Evolutionary conservation across 2,888 invertebrate species (phyloP).

Genomic region (Ecliptopera silaceata): DNA sequence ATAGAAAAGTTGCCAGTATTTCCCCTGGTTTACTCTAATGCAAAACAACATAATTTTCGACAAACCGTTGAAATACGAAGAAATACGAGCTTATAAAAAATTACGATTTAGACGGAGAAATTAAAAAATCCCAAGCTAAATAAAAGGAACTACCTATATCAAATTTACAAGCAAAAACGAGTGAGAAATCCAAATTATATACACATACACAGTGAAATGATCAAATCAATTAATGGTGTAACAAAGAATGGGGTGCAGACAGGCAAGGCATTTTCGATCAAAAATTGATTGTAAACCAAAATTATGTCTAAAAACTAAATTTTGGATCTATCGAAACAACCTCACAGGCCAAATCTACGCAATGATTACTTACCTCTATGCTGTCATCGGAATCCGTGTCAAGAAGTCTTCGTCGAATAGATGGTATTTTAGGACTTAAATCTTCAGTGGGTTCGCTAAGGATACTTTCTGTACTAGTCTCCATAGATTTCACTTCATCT

Average conservation of each 20-base stretch:
- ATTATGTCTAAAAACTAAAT: background rate
- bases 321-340: constrained; percentile 12
- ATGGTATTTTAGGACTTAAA: constrained; percentile 68
- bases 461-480: constrained; percentile 75
- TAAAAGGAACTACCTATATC: background rate
- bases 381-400: constrained; percentile 70
- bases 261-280: constrained; percentile 13
- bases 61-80: background rate
- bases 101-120: background rate
- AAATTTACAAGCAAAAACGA: constrained; percentile 5
- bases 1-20: too few relatives aligned
- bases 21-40: too few relatives aligned
- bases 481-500: constrained; percentile 71
- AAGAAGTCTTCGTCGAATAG: constrained; percentile 61
- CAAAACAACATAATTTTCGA: too few relatives aligned
- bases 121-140: background rate
- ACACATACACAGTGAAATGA: background rate
- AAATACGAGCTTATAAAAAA: background rate
- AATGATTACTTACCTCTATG: constrained; percentile 65
- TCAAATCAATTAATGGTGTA: background rate
- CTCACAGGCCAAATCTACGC: constrained; percentile 2
- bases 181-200: background rate
- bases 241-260: constrained; percentile 8
- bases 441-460: constrained; percentile 72
- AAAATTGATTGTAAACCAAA: background rate